phyloP scores from a whole-genome alignment of 1,140 invertebrate species.

The Chrysomallon squamiferum region DNA sequence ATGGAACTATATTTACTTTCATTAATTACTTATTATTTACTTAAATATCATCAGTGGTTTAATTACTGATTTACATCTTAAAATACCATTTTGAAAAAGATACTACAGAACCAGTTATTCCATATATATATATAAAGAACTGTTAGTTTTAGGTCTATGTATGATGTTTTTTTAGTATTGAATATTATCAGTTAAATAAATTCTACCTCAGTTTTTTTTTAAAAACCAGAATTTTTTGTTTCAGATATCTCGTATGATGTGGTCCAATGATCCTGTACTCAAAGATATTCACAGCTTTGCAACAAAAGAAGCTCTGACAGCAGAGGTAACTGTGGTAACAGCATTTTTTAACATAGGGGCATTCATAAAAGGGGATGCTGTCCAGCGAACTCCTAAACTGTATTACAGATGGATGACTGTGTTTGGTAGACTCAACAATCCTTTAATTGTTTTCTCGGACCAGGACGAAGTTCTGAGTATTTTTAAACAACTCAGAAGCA shows the following conservation, averaged over 20 bases:
- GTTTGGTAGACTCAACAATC: constrained; percentile 37
- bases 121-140: too few relatives aligned
- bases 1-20: too few relatives aligned
- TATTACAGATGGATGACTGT: constrained; percentile 45
- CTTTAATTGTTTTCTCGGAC: constrained; percentile 42
- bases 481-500: constrained; percentile 16
- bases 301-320: constrained; percentile 3
- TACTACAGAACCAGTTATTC: too few relatives aligned
- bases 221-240: constrained; percentile 4
- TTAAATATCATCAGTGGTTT: too few relatives aligned
- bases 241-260: constrained; percentile 18
- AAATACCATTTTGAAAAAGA: too few relatives aligned
- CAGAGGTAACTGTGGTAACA: constrained; percentile 44
- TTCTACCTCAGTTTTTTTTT: too few relatives aligned
- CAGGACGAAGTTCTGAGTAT: constrained; percentile 19
- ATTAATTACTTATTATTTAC: too few relatives aligned
- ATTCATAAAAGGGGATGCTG: constrained; percentile 31
- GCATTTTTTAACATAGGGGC: constrained; percentile 44
- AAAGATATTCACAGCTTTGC: constrained; percentile 16
- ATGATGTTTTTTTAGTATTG: too few relatives aligned
- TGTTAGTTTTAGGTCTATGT: too few relatives aligned
- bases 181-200: too few relatives aligned
- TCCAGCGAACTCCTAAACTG: constrained; percentile 23
- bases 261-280: constrained; percentile 10
- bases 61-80: too few relatives aligned